phyloP scores from a whole-genome alignment of 2,888 invertebrate species.

The Sympetrum striolatum region DNA sequence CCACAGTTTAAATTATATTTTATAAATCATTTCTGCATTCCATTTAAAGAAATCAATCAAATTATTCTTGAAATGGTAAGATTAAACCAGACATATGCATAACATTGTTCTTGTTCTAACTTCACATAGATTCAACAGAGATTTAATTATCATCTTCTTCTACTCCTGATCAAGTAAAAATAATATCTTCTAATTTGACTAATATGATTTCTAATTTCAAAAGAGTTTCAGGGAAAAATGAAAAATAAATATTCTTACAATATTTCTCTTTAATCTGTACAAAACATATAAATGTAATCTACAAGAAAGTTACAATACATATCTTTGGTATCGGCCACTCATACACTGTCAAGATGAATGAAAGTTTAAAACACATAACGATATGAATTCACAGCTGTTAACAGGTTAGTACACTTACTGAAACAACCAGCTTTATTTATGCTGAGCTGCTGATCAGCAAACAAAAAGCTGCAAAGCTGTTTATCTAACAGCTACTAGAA shows the following conservation, averaged over 20 bases:
- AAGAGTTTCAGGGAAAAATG: background rate
- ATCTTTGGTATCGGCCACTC: constrained; percentile 38
- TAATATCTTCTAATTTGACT: no score
- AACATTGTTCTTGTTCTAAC: no score
- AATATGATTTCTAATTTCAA: background rate
- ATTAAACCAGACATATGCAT: no score
- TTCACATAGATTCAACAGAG: no score
- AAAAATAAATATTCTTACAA: background rate
- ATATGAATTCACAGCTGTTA: background rate
- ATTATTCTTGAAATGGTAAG: no score
- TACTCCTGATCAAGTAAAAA: no score
- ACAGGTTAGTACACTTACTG: background rate
- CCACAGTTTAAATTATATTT: no score
- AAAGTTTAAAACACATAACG: background rate
- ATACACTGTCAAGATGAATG: background rate
- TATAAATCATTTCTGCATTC: no score
- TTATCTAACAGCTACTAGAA: constrained; percentile 5
- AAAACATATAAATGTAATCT: constrained; percentile 28
- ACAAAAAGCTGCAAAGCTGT: constrained; percentile 25
- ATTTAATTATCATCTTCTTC: no score
- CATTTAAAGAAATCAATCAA: no score
- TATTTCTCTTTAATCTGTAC: constrained; percentile 28
- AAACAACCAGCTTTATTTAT: background rate
- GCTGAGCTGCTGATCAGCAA: background rate
- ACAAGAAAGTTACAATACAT: constrained; percentile 41